Evolutionary conservation across 2,797 vertebrate genomes (phyloP), one percentile per base, ranked within the genome.

Genomic region (Siniperca undulata): DNA sequence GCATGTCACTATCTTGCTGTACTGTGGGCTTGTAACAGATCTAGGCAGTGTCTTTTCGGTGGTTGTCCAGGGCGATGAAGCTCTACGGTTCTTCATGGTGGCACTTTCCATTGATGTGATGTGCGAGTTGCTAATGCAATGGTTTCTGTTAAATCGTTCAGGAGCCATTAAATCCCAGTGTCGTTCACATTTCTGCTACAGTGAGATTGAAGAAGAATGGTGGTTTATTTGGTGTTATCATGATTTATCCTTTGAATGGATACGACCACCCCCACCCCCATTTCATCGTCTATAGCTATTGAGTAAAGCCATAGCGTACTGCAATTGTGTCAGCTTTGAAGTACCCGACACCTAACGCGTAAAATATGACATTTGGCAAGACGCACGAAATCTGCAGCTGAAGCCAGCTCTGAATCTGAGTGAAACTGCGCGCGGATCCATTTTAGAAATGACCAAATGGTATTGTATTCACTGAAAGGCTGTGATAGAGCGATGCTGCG

Each of bases 101-200:
- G 82, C 93, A 93, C 94, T 94, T 93, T 92, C 84, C 89, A 84
- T 86, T 90, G 91, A 92, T 93, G 86, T 84, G 90, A 89, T 93
- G 86, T 68, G 65, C 84, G 72, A 82, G 53, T 78, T 84, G 87
- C 73, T 75, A 70, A 59, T 74, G 56, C 76, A 67, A 53, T 44
- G 67, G 36, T 62, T 86, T 76, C 58, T 72, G 62, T 70, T 44
- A 71, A 78, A 78, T 81, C 64, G 59, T 53, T 24, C 70, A 50
- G 82, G 58, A 81, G 52, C 78, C 76, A 36, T 78, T 68, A 60
- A 74, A 74, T 60, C 66, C 72, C 73, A 16, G 71, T 46, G 67
- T 71, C 71, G 76, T 75, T 66, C 72, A 56, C 42, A 30, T 84
- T 82, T 44, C 50, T 68, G 72, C 72, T 14, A 42, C 82, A 65